These are phyloP conservation scores for Pachycephus smyrnensis DNA, from an alignment of 2,888 invertebrate genomes.

Conservation along the genomic window DNA sequence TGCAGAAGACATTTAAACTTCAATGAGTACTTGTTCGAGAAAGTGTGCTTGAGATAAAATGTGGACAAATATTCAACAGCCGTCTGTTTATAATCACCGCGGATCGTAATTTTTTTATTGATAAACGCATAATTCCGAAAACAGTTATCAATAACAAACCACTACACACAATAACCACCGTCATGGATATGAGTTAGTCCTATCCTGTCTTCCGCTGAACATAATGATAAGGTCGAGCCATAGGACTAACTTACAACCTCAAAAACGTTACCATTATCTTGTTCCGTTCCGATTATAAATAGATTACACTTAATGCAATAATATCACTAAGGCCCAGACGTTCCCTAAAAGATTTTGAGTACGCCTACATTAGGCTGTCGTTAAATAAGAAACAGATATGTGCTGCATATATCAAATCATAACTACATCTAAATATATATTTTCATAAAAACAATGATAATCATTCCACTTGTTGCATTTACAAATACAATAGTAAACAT, in stretches of 20 bases:
- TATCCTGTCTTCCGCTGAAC: neutral
- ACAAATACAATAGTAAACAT: neutral
- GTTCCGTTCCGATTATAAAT: conserved; percentile 28
- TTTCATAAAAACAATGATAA: neutral
- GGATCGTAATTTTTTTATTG: conserved; percentile 18
- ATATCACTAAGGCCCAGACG: conserved; percentile 41
- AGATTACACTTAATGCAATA: conserved; percentile 35
- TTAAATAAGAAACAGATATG: neutral
- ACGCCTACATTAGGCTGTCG: neutral
- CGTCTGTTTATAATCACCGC: conserved; percentile 47
- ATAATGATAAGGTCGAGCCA: neutral
- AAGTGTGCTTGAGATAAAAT: conserved; percentile 61
- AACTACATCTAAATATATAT: conserved; percentile 10
- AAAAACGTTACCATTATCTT: neutral
- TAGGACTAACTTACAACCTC: neutral
- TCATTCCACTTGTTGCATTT: neutral
- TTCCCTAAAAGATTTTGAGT: conserved; percentile 15
- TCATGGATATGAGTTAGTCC: neutral
- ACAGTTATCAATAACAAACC: neutral
- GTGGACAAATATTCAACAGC: conserved; percentile 50
- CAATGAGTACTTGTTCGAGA: conserved; percentile 56
- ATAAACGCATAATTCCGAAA: neutral
- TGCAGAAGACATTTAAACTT: conserved; percentile 65
- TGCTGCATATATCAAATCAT: neutral
- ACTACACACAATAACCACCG: too few relatives aligned